phyloP scores from a whole-genome alignment of 2,113 vertebrate species.

The Vulpes lagopus region DNA sequence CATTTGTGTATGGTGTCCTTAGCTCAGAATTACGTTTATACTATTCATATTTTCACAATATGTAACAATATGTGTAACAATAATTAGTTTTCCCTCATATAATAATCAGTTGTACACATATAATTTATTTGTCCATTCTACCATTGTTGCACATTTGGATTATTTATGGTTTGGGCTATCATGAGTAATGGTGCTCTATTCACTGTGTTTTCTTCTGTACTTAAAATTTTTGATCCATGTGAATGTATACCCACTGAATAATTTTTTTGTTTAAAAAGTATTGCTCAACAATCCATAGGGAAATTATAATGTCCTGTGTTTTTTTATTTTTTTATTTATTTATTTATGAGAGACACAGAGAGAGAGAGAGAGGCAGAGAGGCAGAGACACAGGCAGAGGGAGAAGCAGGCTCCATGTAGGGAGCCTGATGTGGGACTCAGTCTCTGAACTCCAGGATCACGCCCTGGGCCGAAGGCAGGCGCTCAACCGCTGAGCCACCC shows the following conservation, averaged over 20 bases:
- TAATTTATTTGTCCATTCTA: constrained; percentile 3
- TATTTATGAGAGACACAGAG: too few relatives aligned
- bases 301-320: neutral
- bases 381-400: too few relatives aligned
- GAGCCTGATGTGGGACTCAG: too few relatives aligned
- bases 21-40: neutral
- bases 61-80: too few relatives aligned
- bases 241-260: neutral
- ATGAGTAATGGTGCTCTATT: neutral
- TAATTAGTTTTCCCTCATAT: neutral
- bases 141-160: neutral
- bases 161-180: neutral
- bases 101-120: neutral
- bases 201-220: neutral
- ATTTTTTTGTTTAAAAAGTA: constrained; percentile 25
- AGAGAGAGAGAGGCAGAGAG: too few relatives aligned
- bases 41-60: neutral
- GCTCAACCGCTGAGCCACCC: too few relatives aligned
- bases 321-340: neutral
- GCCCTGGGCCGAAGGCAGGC: too few relatives aligned
- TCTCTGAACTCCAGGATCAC: too few relatives aligned
- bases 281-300: neutral
- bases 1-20: neutral
- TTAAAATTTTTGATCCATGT: neutral
- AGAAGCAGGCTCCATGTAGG: too few relatives aligned